Conservation (phyloP, 2,888 invertebrate genomes). For the Eristalis pertinax region DNA sequence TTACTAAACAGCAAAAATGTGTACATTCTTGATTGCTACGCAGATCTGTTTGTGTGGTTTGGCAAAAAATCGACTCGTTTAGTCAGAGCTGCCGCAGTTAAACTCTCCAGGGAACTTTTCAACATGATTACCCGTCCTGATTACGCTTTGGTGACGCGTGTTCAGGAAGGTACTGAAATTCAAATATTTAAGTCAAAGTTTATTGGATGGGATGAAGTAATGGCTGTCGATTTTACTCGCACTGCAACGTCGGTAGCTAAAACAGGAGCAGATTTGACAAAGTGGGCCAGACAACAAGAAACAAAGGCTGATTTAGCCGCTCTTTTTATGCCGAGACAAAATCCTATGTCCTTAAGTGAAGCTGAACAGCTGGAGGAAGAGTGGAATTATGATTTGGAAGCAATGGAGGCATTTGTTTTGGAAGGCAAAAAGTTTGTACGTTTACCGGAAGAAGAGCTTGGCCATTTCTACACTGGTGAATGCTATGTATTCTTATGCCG, state of each 20-base stretch:
- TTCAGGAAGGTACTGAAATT: slow-evolving; percentile 95
- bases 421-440: slow-evolving; percentile 99
- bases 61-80: slow-evolving; percentile 98
- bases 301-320: slow-evolving; percentile 97
- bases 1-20: slow-evolving; percentile 95
- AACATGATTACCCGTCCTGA: slow-evolving; percentile 95
- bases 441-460: slow-evolving; percentile 96
- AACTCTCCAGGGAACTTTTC: slow-evolving; percentile 97
- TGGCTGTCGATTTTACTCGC: slow-evolving; percentile 98
- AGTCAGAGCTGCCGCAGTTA: slow-evolving; percentile 97
- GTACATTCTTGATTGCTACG: slow-evolving; percentile 96
- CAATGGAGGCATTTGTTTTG: slow-evolving; percentile 98
- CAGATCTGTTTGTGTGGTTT: slow-evolving; percentile 98
- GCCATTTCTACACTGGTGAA: slow-evolving; percentile 94
- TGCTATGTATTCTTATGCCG: slow-evolving; percentile 99
- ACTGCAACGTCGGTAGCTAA: slow-evolving; percentile 98
- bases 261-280: slow-evolving; percentile 96
- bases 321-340: slow-evolving; percentile 96
- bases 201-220: slow-evolving; percentile 98
- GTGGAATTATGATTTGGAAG: slow-evolving; percentile 99
- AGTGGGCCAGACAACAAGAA: slow-evolving; percentile 94
- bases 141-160: slow-evolving; percentile 93
- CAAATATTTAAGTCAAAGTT: slow-evolving; percentile 99
- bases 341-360: slow-evolving; percentile 91
- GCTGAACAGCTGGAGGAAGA: slow-evolving; percentile 95